These are phyloP conservation scores for Hippocampus comes DNA, from an alignment of 2,113 vertebrate species.

Conservation along the genomic window DNA sequence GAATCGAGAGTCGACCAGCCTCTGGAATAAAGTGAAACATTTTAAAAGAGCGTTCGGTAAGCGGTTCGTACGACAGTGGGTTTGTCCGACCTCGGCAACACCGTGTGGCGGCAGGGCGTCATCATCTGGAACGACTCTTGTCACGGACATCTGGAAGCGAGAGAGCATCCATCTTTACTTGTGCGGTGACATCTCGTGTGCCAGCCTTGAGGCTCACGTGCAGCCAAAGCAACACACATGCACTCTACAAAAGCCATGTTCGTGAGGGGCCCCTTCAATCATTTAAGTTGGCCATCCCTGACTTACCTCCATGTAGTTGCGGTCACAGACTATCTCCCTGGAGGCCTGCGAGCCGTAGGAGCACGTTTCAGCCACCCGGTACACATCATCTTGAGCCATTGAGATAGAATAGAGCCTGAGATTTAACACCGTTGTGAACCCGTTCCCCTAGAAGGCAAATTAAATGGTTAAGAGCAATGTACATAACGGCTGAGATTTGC, in stretches of 20 bases:
- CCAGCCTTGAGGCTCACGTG: conserved; percentile 9
- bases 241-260: background rate
- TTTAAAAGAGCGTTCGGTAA: background rate
- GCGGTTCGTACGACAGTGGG: background rate
- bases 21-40: conserved; percentile 2
- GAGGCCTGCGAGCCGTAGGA: conserved; percentile 54
- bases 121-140: conserved; percentile 54
- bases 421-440: conserved; percentile 45
- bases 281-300: too few relatives aligned
- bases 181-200: conserved; percentile 1
- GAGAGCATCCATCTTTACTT: conserved; percentile 18
- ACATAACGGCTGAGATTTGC: background rate
- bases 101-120: conserved; percentile 19
- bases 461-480: background rate
- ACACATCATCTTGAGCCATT: conserved; percentile 34
- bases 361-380: conserved; percentile 59
- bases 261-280: too few relatives aligned
- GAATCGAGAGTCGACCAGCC: conserved; percentile 20
- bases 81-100: conserved; percentile 11
- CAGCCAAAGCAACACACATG: conserved; percentile 12
- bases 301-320: conserved; percentile 70
- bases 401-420: conserved; percentile 42
- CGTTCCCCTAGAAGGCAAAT: conserved; percentile 32
- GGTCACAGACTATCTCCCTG: conserved; percentile 66
- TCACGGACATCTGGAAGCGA: conserved; percentile 74